Evolutionary conservation across 2,888 invertebrate genomes (phyloP), one percentile per base, ranked within the genome.

Genomic region (Stenichneumon culpator): DNA sequence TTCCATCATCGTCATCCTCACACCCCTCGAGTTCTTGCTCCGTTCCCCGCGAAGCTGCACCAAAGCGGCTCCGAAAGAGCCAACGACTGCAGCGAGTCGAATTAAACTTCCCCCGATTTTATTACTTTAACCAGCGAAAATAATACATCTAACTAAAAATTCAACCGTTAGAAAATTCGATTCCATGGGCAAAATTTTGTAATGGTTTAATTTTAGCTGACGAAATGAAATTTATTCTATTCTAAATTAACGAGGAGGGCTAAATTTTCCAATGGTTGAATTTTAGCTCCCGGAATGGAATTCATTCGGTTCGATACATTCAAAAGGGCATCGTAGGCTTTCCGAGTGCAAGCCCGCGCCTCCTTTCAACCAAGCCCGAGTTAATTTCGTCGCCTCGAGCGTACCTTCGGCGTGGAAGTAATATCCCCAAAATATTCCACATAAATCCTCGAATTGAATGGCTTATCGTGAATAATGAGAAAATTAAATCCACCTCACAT

Each of bases 1-100:
- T 80, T 80, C 60, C 47, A 57, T 75, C 73, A 54, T 73, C 39
- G 54, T 67, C 22, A 65, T 22, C 19, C 57, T 47, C 19, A n/a
- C 70, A 60, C 44, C 16, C 54, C 63, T 39, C 54, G 7, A 11
- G 54, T 57, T 54, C 32, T 22, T 60, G 22, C 19, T 25, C 47
- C 44, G 25, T 5, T 52, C 16, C 32, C 19, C 50, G 44, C 16
- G 16, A 47, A 47, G 2, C 44, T 47, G 3, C 47, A 11, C 25
- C 57, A 28, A 3, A 5, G 68, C 63, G 28, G 44, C 14, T 44
- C 11, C 67, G 77, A 77, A 77, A 50, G 22, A 19, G 28, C 63
- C 22, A 54, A 47, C 52, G 25, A 22, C 25, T 47, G 36, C 36
- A 36, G 19, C 67, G n/a, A 28, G 25, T 65, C 77, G 39, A 77